These are phyloP conservation scores for Luperina testacea DNA, from an alignment of 2,888 invertebrate genomes.

Conservation along the genomic window DNA sequence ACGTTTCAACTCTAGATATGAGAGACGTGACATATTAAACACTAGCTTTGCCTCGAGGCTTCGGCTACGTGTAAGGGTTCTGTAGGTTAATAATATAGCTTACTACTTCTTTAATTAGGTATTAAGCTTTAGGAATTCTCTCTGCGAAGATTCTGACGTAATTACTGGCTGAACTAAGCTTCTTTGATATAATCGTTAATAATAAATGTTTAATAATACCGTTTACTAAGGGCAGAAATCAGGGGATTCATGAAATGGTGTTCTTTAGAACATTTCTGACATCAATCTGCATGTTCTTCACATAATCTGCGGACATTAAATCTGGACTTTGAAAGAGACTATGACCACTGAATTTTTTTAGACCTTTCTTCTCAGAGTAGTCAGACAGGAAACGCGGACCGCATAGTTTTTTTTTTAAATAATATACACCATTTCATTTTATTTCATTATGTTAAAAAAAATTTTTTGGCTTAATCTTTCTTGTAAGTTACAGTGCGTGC, in stretches of 20 bases:
- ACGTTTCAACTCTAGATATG: constrained; percentile 29
- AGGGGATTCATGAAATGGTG: not conserved
- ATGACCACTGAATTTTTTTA: too few species aligned
- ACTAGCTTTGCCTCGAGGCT: not conserved
- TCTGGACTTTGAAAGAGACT: too few species aligned
- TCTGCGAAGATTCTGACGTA: not conserved
- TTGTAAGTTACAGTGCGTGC: not conserved
- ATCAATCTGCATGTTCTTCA: too few species aligned
- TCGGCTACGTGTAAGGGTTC: not conserved
- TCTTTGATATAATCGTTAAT: not conserved
- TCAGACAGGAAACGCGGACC: too few species aligned
- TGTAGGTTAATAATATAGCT: not conserved
- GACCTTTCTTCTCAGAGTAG: too few species aligned
- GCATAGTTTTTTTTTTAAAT: too few species aligned
- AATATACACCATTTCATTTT: too few species aligned
- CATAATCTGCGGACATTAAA: too few species aligned
- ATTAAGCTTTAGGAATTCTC: not conserved
- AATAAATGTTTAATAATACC: not conserved
- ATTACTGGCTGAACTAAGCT: too few species aligned
- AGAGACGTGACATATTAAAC: constrained; percentile 37
- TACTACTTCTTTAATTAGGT: not conserved
- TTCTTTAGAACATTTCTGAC: not conserved
- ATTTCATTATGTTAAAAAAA: too few species aligned
- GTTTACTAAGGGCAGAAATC: not conserved
- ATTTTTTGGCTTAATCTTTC: not conserved